Conservation (phyloP, 2,888 invertebrate species). For the Cheiracanthium punctorium region DNA sequence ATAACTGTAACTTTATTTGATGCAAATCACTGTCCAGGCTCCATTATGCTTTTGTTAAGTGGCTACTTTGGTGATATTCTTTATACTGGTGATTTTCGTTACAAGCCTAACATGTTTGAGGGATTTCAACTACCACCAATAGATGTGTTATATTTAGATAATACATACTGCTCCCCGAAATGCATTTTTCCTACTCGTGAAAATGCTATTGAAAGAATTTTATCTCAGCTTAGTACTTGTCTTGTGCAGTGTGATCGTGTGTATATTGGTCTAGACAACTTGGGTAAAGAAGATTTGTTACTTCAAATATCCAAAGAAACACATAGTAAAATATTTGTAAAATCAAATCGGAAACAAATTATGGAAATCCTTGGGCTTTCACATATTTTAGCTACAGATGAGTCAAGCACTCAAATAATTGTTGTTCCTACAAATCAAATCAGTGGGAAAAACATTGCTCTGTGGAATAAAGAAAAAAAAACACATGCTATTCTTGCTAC, state of each 20-base stretch:
- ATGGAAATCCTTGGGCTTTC: conserved; percentile 73
- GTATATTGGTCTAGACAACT: conserved; percentile 74
- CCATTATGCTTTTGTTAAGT: conserved; percentile 77
- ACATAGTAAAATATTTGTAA: conserved; percentile 70
- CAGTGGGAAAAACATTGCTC: conserved; percentile 71
- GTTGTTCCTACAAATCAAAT: conserved; percentile 74
- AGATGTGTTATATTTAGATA: conserved; percentile 77
- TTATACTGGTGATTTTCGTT: conserved; percentile 77
- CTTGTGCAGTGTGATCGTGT: conserved; percentile 73
- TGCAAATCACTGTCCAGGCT: conserved; percentile 77
- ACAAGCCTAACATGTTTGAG: conserved; percentile 71
- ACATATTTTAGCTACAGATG: conserved; percentile 73
- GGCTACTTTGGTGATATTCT: conserved; percentile 77
- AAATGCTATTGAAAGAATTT: conserved; percentile 73
- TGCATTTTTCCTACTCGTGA: conserved; percentile 75
- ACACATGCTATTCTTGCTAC: conserved; percentile 76
- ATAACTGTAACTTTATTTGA: conserved; percentile 76
- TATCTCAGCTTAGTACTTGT: conserved; percentile 74
- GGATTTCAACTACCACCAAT: conserved; percentile 72
- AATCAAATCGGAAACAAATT: conserved; percentile 71
- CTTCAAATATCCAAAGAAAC: conserved; percentile 74
- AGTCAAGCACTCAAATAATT: conserved; percentile 72
- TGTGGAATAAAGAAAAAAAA: conserved; percentile 72
- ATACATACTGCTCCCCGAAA: conserved; percentile 76
- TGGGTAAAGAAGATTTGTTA: conserved; percentile 77